phyloP scores from a whole-genome alignment of 2,888 invertebrate genomes.

The Pogonocherus hispidulus region DNA sequence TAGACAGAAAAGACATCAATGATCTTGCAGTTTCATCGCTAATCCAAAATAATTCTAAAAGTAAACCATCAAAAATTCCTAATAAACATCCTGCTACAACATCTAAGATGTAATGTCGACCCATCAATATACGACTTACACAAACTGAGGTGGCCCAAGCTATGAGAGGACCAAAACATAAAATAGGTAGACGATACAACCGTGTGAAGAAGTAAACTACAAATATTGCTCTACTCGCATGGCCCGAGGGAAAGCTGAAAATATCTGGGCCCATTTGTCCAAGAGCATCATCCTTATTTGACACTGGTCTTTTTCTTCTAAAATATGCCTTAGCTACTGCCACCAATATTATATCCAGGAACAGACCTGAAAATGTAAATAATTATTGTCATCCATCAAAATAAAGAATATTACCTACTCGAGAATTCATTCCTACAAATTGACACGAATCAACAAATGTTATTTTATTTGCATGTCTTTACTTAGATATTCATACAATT shows the following conservation, averaged over 20 bases:
- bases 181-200: conserved; percentile 73
- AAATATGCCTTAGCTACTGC: conserved; percentile 84
- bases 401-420: too few species aligned
- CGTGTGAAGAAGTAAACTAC: conserved; percentile 81
- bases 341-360: conserved; percentile 84
- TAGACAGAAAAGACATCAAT: conserved; percentile 75
- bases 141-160: conserved; percentile 84
- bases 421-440: too few species aligned
- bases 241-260: conserved; percentile 95
- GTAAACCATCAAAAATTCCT: conserved; percentile 79
- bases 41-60: conserved; percentile 79
- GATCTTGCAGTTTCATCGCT: conserved; percentile 74
- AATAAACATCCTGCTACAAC: conserved; percentile 81
- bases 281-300: conserved; percentile 76
- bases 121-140: conserved; percentile 84
- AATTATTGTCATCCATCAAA: too few species aligned
- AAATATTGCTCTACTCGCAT: conserved; percentile 87
- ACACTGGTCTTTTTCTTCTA: conserved; percentile 82
- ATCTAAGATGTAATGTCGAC: conserved; percentile 91
- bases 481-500: too few species aligned
- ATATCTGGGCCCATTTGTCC: conserved; percentile 85
- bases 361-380: conserved; percentile 77
- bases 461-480: too few species aligned
- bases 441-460: too few species aligned
- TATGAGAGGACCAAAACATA: conserved; percentile 76